A percentile compares a stretch with the other conserved stretches of the same genome.
Conservation (phyloP, 2,888 invertebrate genomes). For the Phyto melanocephala region DNA sequence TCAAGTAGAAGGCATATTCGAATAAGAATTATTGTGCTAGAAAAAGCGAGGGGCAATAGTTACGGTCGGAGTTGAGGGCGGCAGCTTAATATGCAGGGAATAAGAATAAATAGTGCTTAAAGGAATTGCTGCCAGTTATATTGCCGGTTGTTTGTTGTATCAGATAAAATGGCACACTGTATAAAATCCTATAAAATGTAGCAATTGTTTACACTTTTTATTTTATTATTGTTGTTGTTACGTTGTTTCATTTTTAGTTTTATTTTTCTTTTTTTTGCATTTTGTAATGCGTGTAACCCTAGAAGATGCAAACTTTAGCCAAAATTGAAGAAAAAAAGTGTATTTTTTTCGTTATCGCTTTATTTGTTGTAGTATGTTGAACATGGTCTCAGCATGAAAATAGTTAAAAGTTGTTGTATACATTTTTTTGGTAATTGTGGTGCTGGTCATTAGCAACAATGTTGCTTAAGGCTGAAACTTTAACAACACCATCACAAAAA, state of each 20-base stretch:
- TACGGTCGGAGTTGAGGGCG: not conserved
- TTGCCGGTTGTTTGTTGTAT: constrained; percentile 42
- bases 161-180: constrained; percentile 49
- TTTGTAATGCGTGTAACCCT: constrained; percentile 58
- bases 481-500: constrained; percentile 35
- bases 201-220: constrained; percentile 49
- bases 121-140: constrained; percentile 51
- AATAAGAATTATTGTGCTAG: not conserved
- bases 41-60: not conserved
- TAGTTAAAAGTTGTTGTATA: constrained; percentile 37
- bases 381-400: constrained; percentile 39
- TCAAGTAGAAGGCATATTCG: constrained; percentile 26
- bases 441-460: constrained; percentile 65
- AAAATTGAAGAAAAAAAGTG: constrained; percentile 30
- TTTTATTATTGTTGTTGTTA: constrained; percentile 24
- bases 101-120: constrained; percentile 43
- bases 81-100: constrained; percentile 22
- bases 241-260: constrained; percentile 1
- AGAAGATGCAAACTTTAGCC: constrained; percentile 58
- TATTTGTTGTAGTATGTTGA: constrained; percentile 11
- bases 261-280: constrained; percentile 2
- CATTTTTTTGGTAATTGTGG: constrained; percentile 54
- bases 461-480: constrained; percentile 59
- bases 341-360: constrained; percentile 7
- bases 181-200: constrained; percentile 45